Evolutionary conservation across 2,888 invertebrate species (phyloP).

Genomic region (Ichneumoninae sp.): DNA sequence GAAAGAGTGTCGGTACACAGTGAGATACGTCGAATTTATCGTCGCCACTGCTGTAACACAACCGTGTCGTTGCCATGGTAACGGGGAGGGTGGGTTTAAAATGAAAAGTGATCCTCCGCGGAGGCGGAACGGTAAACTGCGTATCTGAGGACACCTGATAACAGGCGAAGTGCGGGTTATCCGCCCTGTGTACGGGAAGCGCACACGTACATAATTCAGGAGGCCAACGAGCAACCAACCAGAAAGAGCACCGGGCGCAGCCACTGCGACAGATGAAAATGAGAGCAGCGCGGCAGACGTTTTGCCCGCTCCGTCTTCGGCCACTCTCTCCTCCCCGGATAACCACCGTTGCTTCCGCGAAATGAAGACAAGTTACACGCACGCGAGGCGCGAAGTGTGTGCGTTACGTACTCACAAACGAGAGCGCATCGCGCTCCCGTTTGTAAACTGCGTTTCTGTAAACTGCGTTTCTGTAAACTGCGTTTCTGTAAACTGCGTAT

Average conservation of each 20-base stretch:
- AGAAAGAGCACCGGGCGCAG: slow-evolving; percentile 3
- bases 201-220: slow-evolving; percentile 53
- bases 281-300: slow-evolving; percentile 26
- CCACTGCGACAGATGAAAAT: slow-evolving; percentile 38
- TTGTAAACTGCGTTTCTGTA: too few relatives aligned
- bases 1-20: slow-evolving; percentile 10
- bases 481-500: too few relatives aligned
- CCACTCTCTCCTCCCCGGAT: slow-evolving; percentile 19
- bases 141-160: slow-evolving; percentile 63
- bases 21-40: slow-evolving; percentile 56
- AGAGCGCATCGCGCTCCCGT: slow-evolving; percentile 1
- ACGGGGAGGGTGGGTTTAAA: slow-evolving; percentile 11
- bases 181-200: slow-evolving; percentile 35
- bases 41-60: slow-evolving; percentile 39
- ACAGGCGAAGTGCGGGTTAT: slow-evolving; percentile 45
- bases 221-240: slow-evolving; percentile 18
- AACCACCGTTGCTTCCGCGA: slow-evolving; percentile 2
- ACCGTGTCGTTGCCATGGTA: slow-evolving; percentile 39
- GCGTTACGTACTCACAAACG: slow-evolving; percentile 28
- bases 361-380: slow-evolving; percentile 59
- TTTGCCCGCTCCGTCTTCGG: slow-evolving; percentile 20
- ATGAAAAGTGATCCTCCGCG: slow-evolving; percentile 45
- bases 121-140: slow-evolving; percentile 54
- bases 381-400: slow-evolving; percentile 29
- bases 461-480: too few relatives aligned